Conservation (phyloP, 2,888 invertebrate genomes). For the Imbricaverruca yamaguchii region DNA sequence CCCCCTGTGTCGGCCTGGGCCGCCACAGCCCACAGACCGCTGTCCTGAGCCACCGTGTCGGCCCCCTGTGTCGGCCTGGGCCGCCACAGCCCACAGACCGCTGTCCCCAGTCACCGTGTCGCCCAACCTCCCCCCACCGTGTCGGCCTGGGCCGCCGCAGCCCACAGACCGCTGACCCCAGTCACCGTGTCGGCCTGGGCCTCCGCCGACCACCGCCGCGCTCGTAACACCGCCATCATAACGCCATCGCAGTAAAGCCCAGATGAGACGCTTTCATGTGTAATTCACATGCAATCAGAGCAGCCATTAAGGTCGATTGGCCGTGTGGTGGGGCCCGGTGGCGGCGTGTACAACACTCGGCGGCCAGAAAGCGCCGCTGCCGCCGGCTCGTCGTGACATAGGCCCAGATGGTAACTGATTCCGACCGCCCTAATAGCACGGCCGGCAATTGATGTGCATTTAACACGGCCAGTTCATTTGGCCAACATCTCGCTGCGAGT, state of each 20-base stretch:
- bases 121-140: background rate
- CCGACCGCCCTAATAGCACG: no score
- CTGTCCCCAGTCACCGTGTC: no score
- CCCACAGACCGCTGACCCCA: background rate
- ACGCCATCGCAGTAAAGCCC: background rate
- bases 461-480: slow-evolving; percentile 18
- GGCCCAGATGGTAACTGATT: background rate
- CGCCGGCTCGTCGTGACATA: background rate
- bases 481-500: background rate
- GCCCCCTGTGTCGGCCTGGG: background rate
- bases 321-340: background rate
- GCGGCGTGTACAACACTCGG: background rate
- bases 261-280: slow-evolving; percentile 13
- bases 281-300: slow-evolving; percentile 11
- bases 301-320: background rate
- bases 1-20: no score
- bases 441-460: background rate
- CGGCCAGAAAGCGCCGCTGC: background rate
- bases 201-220: background rate
- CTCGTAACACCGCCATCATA: slow-evolving; percentile 1
- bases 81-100: background rate
- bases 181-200: background rate
- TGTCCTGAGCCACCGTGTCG: background rate
- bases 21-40: background rate
- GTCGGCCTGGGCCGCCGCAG: no score